Conservation (phyloP, 2,113 vertebrate genomes). For the Arvicanthis niloticus region DNA sequence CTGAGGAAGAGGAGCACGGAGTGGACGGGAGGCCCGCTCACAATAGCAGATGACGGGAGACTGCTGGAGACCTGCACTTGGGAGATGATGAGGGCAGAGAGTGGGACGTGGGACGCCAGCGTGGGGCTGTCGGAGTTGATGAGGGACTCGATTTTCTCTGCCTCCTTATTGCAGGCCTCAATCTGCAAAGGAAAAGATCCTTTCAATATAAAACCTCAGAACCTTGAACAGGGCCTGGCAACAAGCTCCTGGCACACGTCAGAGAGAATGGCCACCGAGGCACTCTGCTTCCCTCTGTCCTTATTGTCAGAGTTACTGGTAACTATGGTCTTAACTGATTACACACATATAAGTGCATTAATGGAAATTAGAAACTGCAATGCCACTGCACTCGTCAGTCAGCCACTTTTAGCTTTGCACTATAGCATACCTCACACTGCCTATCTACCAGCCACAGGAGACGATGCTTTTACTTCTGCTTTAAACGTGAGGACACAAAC, state of each 20-base stretch:
- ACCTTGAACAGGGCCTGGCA: background rate
- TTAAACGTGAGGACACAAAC: background rate
- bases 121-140: slow-evolving; percentile 98
- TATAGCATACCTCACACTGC: background rate
- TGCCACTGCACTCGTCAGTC: background rate
- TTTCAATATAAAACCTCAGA: slow-evolving; percentile 52
- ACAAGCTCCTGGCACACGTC: background rate
- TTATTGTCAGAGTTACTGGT: background rate
- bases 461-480: background rate
- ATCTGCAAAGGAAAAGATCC: slow-evolving; percentile 87
- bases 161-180: slow-evolving; percentile 98
- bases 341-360: background rate
- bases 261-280: background rate
- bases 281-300: background rate
- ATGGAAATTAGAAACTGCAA: background rate
- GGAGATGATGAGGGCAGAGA: slow-evolving; percentile 95
- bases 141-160: slow-evolving; percentile 97
- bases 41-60: slow-evolving; percentile 83
- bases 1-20: slow-evolving; percentile 74
- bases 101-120: slow-evolving; percentile 93
- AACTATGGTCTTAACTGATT: background rate
- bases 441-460: background rate
- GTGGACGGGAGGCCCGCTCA: slow-evolving; percentile 38
- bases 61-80: slow-evolving; percentile 91
- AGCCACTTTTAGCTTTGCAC: background rate